A percentile compares a stretch with the other conserved stretches of the same genome.
Conservation (phyloP, 2,888 invertebrate species). For the Alcis repandata region DNA sequence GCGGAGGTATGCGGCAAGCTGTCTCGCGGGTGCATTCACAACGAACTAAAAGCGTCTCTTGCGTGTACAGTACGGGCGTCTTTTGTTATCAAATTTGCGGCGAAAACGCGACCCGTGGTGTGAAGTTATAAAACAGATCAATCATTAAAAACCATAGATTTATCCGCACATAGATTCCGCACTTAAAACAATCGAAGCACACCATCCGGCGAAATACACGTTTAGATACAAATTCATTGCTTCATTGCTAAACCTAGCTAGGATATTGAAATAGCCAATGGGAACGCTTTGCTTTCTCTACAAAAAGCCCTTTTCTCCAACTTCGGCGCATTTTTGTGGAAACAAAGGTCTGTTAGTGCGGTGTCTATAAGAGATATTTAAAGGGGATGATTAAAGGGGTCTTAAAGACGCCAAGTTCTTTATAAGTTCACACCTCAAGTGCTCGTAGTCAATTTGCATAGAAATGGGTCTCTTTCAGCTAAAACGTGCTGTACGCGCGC, state of each 20-base stretch:
- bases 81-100: background rate
- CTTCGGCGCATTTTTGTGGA: too few relatives aligned
- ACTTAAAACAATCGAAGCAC: too few relatives aligned
- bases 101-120: background rate
- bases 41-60: constrained; percentile 15
- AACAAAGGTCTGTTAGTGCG: too few relatives aligned
- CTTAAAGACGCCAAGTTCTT: background rate
- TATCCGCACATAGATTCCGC: too few relatives aligned
- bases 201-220: too few relatives aligned
- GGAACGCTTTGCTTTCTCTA: too few relatives aligned
- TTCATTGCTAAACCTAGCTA: too few relatives aligned
- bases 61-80: background rate
- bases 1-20: constrained; percentile 79
- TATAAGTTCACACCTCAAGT: background rate
- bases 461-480: constrained; percentile 2
- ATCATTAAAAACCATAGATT: too few relatives aligned
- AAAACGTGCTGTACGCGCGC: background rate
- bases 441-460: background rate
- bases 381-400: background rate
- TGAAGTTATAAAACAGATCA: background rate
- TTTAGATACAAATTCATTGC: too few relatives aligned
- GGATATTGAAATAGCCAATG: too few relatives aligned
- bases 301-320: too few relatives aligned
- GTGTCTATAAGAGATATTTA: too few relatives aligned
- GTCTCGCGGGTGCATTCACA: constrained; percentile 70